Evolutionary conservation across 30 jellyfish, hydroid and myxozoan genomes (phyloP).

Genomic region (Chironex yamaguchii): DNA sequence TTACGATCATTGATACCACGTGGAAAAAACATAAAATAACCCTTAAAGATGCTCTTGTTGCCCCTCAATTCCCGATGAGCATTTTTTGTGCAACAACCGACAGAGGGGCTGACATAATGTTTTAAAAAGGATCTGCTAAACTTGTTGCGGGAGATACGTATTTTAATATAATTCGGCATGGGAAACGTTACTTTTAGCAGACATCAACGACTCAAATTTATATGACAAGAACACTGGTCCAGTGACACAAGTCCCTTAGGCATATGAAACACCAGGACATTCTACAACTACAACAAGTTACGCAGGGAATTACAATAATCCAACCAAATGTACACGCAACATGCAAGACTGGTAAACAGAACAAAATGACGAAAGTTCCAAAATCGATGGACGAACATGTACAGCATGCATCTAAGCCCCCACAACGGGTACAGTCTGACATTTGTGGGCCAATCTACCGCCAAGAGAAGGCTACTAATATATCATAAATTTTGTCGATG

Average conservation of each 20-base stretch:
- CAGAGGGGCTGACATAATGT: slow-evolving; percentile 25
- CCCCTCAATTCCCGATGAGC: slow-evolving; percentile 48
- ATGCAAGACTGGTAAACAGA: too few relatives aligned
- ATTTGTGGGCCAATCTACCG: too few relatives aligned
- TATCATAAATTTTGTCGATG: too few relatives aligned
- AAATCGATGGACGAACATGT: too few relatives aligned
- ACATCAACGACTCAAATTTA: background rate
- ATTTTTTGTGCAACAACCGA: slow-evolving; percentile 68
- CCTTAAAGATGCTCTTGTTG: slow-evolving; percentile 43
- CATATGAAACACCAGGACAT: slow-evolving; percentile 60
- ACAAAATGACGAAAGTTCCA: slow-evolving; percentile 65
- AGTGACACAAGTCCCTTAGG: slow-evolving; percentile 53
- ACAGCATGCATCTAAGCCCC: too few relatives aligned
- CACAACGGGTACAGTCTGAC: too few relatives aligned
- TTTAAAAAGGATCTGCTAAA: background rate
- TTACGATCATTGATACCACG: slow-evolving; percentile 28
- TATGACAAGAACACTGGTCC: slow-evolving; percentile 26
- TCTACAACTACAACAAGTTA: slow-evolving; percentile 3
- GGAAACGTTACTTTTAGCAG: slow-evolving; percentile 42
- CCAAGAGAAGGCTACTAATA: too few relatives aligned
- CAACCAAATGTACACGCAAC: background rate
- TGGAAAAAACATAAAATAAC: slow-evolving; percentile 1
- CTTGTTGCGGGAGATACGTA: background rate
- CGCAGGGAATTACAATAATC: slow-evolving; percentile 44
- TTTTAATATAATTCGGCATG: slow-evolving; percentile 16